Base-by-base conservation (phyloP, 64 coral and sea anemone species). In the Montipora cactus region DNA sequence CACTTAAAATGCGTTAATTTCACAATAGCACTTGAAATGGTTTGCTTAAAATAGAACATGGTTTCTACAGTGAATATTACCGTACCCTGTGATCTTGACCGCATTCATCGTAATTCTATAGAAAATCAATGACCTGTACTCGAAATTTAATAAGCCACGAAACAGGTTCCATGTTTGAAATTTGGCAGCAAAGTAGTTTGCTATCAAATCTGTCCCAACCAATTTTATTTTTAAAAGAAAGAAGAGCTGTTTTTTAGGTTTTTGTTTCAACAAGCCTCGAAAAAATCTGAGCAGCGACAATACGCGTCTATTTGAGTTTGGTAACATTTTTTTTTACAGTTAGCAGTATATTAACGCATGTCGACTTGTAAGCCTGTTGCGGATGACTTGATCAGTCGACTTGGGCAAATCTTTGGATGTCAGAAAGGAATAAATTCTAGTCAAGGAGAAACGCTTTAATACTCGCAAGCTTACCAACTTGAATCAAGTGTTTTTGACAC, bases 11-110 rank as follows among this genome's bases (percentile, higher is more conserved):
- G 81, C 81, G 61, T 49, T 86, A 71, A 71, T 86, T 71, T 86
- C 67, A 71, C 66, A 86, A 86, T 72, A 53, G 82, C 61, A 86
- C 66, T 86, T 86, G 82, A 86, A 86, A 86, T 86, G 13, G 67
- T 71, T 86, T 71, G 44, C 82, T n/a, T 49, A 71, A 86, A 45
- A 86, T 86, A 51, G 4, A 19, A 51, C 21, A 0, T 6, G 82
- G 13, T 86, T 49, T 86, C 82, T 71, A 23, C 14, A 49, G 19
- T 72, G 68, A 16, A 72, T 28, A 71, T 71, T 70, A 51, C 11
- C 37, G 12, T 47, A 3, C 23, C 49, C 76, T 78, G 5, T 86
- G 82, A 71, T 64, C 82, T 44, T 47, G n/a, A 68, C 14, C 45
- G 67, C 67, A 86, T 72, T 47, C 46, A 86, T 22, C 0, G 66